Base-by-base conservation (phyloP, 1,140 invertebrate species). In the Papilio helenus region DNA sequence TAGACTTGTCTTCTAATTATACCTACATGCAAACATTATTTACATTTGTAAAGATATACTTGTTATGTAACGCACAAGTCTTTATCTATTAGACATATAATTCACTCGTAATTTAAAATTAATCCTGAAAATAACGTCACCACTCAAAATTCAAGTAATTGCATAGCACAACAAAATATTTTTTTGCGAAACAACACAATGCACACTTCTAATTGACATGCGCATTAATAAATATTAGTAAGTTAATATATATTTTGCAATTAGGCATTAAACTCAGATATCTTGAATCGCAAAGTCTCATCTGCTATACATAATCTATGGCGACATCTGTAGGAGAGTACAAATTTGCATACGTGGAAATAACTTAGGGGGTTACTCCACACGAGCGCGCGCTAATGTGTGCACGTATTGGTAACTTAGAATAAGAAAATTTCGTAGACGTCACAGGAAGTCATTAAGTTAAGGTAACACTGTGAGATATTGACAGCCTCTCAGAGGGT, bases 341-440 rank as follows among this genome's bases (percentile, higher is more conserved):
- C 91, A 91, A 93, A 94, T 94, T 92, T 94, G 92, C 92, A 94
- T 94, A 94, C 90, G 92, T 93, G 89, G 91, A 94, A 94, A 94
- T 94, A 94, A 93, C 92, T 93, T 93, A 92, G 90, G 90, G 92
- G 88, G 90, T 87, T 84, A 82, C 84, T 84, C 84, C 88, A 90
- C 89, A 90, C 85, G 86, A 80, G 80, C 82, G 81, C 81, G 61
- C 85, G 85, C 81, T 92, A 93, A 93, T 92, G 90, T 91, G 88
- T 87, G 87, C 85, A 49, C 80, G 83, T 83, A 89, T 88, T 81
- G 89, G 85, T 86, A 87, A 89, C 83, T 87, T 84, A 87, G 90
- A 91, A 88, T 88, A 90, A 88, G 87, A 87, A 88, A 87, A 89
- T 85, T 83, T 79, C 76, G 83, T 76, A 85, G 79, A 81, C 26